Percentiles rank a stretch among this genome's conserved stretches.
Conservation (phyloP, 2,113 vertebrate species). For the Bufo bufo region DNA sequence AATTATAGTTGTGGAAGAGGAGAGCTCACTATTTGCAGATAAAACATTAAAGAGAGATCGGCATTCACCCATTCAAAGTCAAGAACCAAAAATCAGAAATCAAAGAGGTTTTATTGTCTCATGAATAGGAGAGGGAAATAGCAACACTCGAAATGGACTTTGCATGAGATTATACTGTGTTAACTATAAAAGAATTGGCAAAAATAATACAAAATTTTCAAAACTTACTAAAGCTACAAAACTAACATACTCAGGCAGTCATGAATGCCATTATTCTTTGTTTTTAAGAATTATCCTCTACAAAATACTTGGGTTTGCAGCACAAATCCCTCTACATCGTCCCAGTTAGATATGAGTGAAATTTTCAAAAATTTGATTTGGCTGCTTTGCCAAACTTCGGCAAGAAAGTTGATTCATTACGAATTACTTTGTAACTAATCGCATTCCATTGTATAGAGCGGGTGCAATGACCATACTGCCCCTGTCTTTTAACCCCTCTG, state of each 20-base stretch:
- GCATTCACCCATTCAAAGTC: slow-evolving; percentile 29
- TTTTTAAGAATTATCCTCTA: too few species aligned
- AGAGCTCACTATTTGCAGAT: slow-evolving; percentile 20
- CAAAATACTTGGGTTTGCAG: too few species aligned
- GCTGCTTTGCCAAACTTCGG: too few species aligned
- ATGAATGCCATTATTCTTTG: not conserved
- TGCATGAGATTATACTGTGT: not conserved
- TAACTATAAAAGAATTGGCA: slow-evolving; percentile 6
- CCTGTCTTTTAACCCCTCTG: too few species aligned
- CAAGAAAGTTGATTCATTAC: too few species aligned
- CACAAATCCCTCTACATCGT: too few species aligned
- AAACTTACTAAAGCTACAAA: not conserved
- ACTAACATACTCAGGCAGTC: not conserved
- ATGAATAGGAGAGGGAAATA: not conserved
- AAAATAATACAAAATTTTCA: not conserved
- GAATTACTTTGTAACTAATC: too few species aligned
- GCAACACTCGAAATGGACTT: slow-evolving; percentile 1
- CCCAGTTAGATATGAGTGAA: too few species aligned
- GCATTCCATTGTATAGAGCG: too few species aligned
- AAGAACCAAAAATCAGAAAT: slow-evolving; percentile 14
- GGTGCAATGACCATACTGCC: too few species aligned
- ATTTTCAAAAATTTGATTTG: too few species aligned
- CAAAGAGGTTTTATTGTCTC: not conserved
- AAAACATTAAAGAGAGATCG: slow-evolving; percentile 18
- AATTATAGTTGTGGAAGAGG: slow-evolving; percentile 1